These are phyloP conservation scores for Tadarida brasiliensis DNA, from an alignment of 2,797 vertebrate genomes.

Conservation along the genomic window DNA sequence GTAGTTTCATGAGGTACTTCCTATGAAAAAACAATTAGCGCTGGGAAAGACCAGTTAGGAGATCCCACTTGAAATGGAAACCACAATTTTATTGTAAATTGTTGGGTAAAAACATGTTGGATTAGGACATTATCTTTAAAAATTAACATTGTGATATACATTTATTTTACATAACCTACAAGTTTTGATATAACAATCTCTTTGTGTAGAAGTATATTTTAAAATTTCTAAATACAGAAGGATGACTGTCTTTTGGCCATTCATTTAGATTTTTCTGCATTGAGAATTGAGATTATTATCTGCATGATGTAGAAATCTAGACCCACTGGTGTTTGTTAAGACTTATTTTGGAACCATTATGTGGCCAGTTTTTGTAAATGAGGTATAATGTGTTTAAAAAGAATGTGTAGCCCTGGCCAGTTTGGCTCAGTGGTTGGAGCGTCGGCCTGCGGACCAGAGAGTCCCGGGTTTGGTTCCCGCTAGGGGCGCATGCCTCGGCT, in stretches of 20 bases:
- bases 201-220: constrained; percentile 18
- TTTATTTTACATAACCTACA: neutral
- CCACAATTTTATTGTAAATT: neutral
- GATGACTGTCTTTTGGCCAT: neutral
- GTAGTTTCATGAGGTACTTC: neutral
- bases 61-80: neutral
- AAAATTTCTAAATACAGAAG: constrained; percentile 40
- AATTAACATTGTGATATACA: neutral
- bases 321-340: neutral
- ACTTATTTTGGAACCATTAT: neutral
- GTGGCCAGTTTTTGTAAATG: neutral
- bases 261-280: neutral
- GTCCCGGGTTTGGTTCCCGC: too few relatives aligned
- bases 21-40: constrained; percentile 27
- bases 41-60: neutral
- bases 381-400: neutral
- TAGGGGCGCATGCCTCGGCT: too few relatives aligned
- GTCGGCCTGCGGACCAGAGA: too few relatives aligned
- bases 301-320: neutral
- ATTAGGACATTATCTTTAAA: neutral
- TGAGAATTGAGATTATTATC: constrained; percentile 11
- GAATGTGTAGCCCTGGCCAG: too few relatives aligned
- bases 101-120: neutral
- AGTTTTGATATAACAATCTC: neutral
- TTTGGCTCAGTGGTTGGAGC: too few relatives aligned